These are phyloP conservation scores for Cinara cedri DNA, from an alignment of 2,888 invertebrate species.

Conservation along the genomic window DNA sequence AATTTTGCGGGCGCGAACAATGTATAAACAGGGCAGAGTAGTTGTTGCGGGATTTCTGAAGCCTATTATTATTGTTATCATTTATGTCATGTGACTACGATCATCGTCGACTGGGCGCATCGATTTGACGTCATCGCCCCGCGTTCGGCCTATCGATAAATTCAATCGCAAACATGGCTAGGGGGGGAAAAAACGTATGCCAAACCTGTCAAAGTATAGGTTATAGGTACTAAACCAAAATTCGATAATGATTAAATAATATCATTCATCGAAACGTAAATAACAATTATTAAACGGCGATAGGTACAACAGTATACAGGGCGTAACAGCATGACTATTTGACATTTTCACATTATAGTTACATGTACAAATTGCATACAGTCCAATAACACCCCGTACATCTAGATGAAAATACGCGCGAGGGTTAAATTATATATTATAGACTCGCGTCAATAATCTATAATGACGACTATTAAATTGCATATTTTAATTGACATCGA, in stretches of 20 bases:
- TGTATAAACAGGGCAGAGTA: constrained; percentile 51
- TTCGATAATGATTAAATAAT: not conserved
- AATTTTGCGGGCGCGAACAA: constrained; percentile 55
- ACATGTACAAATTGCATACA: too few species aligned
- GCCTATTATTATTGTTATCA: constrained; percentile 55
- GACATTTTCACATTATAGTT: too few species aligned
- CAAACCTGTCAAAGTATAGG: not conserved
- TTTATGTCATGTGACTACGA: constrained; percentile 51
- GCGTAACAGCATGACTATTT: too few species aligned
- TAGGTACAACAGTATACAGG: too few species aligned
- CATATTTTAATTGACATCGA: too few species aligned
- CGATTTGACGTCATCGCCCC: constrained; percentile 33
- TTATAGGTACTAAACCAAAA: not conserved
- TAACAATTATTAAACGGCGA: too few species aligned
- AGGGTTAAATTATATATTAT: too few species aligned
- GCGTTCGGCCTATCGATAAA: constrained; percentile 41
- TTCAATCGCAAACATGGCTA: constrained; percentile 14
- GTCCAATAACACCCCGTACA: too few species aligned
- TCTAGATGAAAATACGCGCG: too few species aligned
- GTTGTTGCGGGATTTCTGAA: constrained; percentile 52
- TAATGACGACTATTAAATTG: too few species aligned
- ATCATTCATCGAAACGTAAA: too few species aligned
- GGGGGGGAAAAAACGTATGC: not conserved
- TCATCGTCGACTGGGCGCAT: constrained; percentile 15
- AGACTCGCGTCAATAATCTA: too few species aligned